Conservation (phyloP, 2,113 vertebrate genomes). For the Stigmatopora nigra region DNA sequence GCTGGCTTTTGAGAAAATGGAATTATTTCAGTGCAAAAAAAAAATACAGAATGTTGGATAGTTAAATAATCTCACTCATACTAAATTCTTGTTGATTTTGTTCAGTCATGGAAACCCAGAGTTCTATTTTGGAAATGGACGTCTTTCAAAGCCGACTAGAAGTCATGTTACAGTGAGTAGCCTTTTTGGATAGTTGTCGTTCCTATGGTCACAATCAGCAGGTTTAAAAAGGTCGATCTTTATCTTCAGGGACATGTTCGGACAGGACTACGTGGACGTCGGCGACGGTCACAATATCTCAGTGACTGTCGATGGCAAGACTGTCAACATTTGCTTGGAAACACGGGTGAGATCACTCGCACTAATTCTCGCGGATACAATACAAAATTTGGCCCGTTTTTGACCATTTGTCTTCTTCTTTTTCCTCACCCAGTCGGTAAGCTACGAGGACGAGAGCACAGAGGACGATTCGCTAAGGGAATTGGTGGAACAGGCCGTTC, state of each 20-base stretch:
- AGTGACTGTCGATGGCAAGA: slow-evolving; percentile 77
- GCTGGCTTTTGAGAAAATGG: too few relatives aligned
- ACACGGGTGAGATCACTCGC: slow-evolving; percentile 73
- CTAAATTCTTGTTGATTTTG: not conserved
- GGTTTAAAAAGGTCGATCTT: not conserved
- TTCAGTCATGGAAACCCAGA: slow-evolving; percentile 73
- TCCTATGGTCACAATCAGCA: not conserved
- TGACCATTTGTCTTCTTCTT: not conserved
- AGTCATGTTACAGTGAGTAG: slow-evolving; percentile 88
- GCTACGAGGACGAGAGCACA: slow-evolving; percentile 62
- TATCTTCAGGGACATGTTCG: slow-evolving; percentile 85
- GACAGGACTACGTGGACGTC: slow-evolving; percentile 83
- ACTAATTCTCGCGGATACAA: too few relatives aligned
- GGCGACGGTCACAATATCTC: slow-evolving; percentile 72
- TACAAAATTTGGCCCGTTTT: not conserved
- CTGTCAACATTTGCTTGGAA: slow-evolving; percentile 80
- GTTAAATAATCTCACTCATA: not conserved
- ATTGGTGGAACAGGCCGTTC: slow-evolving; percentile 86
- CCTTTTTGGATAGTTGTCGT: not conserved
- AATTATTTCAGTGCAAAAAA: too few relatives aligned
- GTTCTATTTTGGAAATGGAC: slow-evolving; percentile 75
- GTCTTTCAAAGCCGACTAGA: slow-evolving; percentile 75
- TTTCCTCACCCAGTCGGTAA: slow-evolving; percentile 70
- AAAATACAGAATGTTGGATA: too few relatives aligned
- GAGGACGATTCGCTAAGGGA: slow-evolving; percentile 88